phyloP scores from a whole-genome alignment of 2,888 invertebrate genomes.

The Podotricha telesiphe region DNA sequence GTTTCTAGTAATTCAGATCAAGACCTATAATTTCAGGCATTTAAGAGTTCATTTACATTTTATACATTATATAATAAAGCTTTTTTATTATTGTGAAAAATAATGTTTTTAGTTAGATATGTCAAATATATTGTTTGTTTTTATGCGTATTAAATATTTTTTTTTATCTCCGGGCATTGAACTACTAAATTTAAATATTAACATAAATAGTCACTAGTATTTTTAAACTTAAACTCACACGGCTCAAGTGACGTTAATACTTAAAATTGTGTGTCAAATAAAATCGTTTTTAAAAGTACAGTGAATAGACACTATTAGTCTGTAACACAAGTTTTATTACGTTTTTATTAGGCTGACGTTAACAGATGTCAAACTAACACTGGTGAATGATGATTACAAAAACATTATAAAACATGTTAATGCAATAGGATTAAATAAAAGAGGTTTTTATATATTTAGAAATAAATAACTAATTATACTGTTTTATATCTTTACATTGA shows the following conservation, averaged over 20 bases:
- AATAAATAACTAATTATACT: neutral
- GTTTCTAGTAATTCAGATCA: too few relatives aligned
- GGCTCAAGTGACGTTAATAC: constrained; percentile 12
- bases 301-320: neutral
- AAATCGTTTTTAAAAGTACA: neutral
- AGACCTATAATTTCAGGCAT: too few relatives aligned
- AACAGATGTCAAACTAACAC: constrained; percentile 5
- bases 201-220: constrained; percentile 9
- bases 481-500: too few relatives aligned
- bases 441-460: neutral
- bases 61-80: too few relatives aligned
- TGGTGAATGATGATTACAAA: neutral
- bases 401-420: too few relatives aligned
- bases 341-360: neutral
- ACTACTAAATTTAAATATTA: too few relatives aligned
- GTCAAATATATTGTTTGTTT: neutral
- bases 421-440: neutral
- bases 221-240: neutral
- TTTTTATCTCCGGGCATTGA: too few relatives aligned
- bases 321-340: constrained; percentile 7
- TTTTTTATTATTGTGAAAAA: too few relatives aligned
- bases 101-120: too few relatives aligned
- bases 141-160: neutral
- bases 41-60: too few relatives aligned
- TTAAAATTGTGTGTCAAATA: constrained; percentile 12